Percentiles rank a stretch among this genome's conserved stretches.
phyloP scores from a whole-genome alignment of 2,888 invertebrate genomes.

The Metallyticus violacea region DNA sequence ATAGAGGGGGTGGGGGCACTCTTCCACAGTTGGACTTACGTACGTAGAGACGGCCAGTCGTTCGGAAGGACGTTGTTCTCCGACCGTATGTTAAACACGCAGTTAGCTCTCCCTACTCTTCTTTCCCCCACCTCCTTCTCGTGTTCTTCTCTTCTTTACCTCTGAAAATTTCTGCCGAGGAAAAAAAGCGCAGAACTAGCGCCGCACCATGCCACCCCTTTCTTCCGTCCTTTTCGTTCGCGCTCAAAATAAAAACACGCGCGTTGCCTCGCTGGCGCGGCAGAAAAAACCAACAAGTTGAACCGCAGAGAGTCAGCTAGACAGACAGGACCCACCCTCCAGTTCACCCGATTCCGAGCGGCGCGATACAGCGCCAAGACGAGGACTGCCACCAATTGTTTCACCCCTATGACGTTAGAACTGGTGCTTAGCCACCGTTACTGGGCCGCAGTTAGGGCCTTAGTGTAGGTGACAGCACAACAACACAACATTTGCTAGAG shows the following conservation, averaged over 20 bases:
- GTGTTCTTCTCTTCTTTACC: neutral
- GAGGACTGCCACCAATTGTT: neutral
- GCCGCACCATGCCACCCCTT: neutral
- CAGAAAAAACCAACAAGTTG: neutral
- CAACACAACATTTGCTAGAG: neutral
- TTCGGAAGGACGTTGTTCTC: neutral
- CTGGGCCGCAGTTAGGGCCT: neutral
- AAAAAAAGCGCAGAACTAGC: constrained; percentile 23
- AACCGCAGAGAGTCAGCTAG: neutral
- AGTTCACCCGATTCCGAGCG: neutral
- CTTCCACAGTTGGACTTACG: neutral
- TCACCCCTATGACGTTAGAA: neutral
- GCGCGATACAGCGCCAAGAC: neutral
- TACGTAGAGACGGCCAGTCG: neutral
- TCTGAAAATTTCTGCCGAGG: neutral
- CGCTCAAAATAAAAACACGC: constrained; percentile 1
- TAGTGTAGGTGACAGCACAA: constrained; percentile 5
- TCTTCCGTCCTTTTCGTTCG: neutral
- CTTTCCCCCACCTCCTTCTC: neutral
- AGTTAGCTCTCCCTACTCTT: constrained; percentile 1
- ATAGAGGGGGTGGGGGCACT: neutral
- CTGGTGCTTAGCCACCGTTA: neutral
- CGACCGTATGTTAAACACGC: constrained; percentile 10
- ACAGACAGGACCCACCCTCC: neutral
- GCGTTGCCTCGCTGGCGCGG: neutral